phyloP scores from a whole-genome alignment of 2,888 invertebrate genomes.

The Melieria crassipennis region DNA sequence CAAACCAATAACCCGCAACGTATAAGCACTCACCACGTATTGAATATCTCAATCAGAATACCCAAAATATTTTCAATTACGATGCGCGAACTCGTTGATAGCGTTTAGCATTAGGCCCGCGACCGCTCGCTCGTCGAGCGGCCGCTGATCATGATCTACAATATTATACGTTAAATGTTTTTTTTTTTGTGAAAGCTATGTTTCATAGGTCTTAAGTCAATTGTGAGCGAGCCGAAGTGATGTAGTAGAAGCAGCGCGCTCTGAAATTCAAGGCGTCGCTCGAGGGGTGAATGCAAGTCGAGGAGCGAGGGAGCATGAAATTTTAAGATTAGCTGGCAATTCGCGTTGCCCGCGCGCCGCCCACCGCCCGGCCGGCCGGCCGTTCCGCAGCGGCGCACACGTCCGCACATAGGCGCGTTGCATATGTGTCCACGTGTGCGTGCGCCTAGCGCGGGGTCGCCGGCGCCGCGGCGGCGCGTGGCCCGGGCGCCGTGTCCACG shows the following conservation, averaged over 20 bases:
- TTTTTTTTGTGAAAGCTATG: conserved; percentile 21
- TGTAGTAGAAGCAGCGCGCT: background rate
- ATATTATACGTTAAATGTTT: too few species aligned
- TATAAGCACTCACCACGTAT: too few species aligned
- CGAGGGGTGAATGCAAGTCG: background rate
- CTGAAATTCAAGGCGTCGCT: conserved; percentile 21
- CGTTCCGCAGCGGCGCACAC: background rate
- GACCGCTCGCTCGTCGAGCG: too few species aligned
- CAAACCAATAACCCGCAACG: too few species aligned
- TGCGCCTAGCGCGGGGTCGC: background rate
- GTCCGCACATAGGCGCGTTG: conserved; percentile 2
- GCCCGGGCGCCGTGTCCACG: background rate
- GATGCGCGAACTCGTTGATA: too few species aligned
- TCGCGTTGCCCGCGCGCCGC: background rate
- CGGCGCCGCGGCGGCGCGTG: background rate
- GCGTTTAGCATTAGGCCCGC: too few species aligned
- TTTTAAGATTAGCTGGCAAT: conserved; percentile 24
- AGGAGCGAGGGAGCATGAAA: conserved; percentile 23
- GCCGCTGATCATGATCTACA: too few species aligned
- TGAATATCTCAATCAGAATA: too few species aligned
- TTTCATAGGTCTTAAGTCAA: conserved; percentile 24
- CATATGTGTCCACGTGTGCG: conserved; percentile 16
- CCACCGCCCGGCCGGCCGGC: background rate
- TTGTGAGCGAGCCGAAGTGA: background rate
- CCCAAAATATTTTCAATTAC: too few species aligned